Base-by-base conservation (phyloP, 2,797 vertebrate genomes). In the Babyrousa celebensis region DNA sequence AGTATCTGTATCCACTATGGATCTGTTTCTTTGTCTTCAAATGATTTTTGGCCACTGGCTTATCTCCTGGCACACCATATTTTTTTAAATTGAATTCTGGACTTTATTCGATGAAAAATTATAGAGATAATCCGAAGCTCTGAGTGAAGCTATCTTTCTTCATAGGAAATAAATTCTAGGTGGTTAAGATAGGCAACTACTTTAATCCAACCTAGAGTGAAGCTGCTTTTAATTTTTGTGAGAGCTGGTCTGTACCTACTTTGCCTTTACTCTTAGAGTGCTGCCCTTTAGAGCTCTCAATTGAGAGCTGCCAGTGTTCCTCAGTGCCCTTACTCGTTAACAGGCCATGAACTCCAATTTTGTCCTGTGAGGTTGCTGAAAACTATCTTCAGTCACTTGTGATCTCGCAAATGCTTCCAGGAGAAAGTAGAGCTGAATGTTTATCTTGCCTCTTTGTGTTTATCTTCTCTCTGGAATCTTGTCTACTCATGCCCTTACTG, bases 1-100 rank as follows among this genome's bases (percentile, higher is more conserved):
- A 60, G 14, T 62, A 72, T 62, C 56, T 25, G 1, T 62, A 68
- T 77, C 63, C 23, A 70, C 29, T 67, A 2, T 68, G 48, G 14
- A 71, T 83, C 40, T 85, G 4, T 85, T 83, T 93, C n/a, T 77
- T 74, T 32, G 14, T 80, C 56, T 95, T 70, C 62, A 62, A 70
- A 20, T 80, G 29, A 77, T 11, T 83, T 85, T 89, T 75, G 36
- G 5, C 90, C n/a, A 70, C 77, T 97, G 20, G 2, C 25, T 80
- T 52, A 2, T 72, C 43, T 91, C 43, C 16, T 87, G 23, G 10
- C 72, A 75, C 21, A 56, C 25, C 25, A 70, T 12, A 40, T 18
- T 14, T 72, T 92, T 89, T 82, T 1, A 12, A 52, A 71, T 14
- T 71, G 36, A 94, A 70, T 62, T 27, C 16, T 74, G 29, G 17